Conservation (phyloP, 2,113 vertebrate genomes). For the Alligator mississippiensis region DNA sequence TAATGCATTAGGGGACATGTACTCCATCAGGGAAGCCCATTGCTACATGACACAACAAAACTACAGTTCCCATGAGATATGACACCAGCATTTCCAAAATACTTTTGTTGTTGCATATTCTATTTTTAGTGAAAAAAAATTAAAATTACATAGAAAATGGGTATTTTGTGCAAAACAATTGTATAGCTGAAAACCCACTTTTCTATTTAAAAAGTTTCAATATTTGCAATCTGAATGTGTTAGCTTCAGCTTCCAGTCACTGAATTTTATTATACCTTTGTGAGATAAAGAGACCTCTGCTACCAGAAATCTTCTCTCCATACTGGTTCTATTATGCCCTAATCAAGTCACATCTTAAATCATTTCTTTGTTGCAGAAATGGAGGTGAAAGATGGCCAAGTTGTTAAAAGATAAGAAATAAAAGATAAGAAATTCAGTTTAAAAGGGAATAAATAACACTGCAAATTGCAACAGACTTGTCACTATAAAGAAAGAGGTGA, state of each 20-base stretch:
- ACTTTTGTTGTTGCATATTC: background rate
- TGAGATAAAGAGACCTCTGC: background rate
- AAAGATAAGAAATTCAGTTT: slow-evolving; percentile 3
- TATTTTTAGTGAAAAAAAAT: background rate
- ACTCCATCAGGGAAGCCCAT: background rate
- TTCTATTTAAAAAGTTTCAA: background rate
- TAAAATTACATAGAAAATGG: background rate
- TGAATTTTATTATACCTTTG: background rate
- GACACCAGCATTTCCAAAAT: background rate
- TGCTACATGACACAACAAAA: background rate
- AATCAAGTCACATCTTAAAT: background rate
- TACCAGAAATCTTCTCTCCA: background rate
- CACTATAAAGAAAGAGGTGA: background rate
- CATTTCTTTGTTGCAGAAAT: background rate
- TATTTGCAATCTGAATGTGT: background rate
- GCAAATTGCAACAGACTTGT: slow-evolving; percentile 2
- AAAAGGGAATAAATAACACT: background rate
- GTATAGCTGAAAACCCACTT: background rate
- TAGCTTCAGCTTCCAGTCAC: background rate
- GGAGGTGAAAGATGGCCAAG: background rate
- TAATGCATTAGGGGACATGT: background rate
- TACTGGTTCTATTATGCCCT: background rate
- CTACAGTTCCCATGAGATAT: background rate
- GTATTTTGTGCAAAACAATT: background rate
- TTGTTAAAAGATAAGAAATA: background rate